A percentile compares a stretch with the other conserved stretches of the same genome.
Evolutionary conservation across 2,888 invertebrate species (phyloP).

Genomic region (Tortricodes alternella): DNA sequence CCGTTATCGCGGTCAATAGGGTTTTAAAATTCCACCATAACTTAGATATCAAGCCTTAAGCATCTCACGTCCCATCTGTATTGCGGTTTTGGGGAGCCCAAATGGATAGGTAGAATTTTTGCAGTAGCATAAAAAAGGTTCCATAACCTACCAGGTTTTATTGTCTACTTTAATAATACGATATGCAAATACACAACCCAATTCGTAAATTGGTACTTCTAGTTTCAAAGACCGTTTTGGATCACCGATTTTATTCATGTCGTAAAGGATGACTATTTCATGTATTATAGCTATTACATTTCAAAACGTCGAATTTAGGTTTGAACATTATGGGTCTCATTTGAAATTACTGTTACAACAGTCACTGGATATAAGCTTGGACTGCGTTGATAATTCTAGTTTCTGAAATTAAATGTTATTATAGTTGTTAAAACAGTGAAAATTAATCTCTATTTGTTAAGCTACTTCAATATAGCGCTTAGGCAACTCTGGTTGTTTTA

Average conservation of each 20-base stretch:
- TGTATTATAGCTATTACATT: conserved; percentile 7
- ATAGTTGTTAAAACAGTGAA: neutral
- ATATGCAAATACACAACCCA: conserved; percentile 21
- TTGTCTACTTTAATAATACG: conserved; percentile 7
- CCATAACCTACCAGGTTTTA: conserved; percentile 20
- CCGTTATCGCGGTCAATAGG: conserved; percentile 48
- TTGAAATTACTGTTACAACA: neutral
- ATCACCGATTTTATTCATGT: neutral
- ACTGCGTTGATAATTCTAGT: neutral
- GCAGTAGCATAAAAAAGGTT: conserved; percentile 31
- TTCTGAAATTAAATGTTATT: neutral
- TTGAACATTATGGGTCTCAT: neutral
- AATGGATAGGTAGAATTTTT: conserved; percentile 56
- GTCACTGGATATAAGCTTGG: neutral
- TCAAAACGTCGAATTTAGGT: no score
- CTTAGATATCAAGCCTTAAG: conserved; percentile 56
- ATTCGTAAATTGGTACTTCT: conserved; percentile 19
- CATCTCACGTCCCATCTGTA: conserved; percentile 80
- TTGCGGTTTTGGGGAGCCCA: conserved; percentile 60
- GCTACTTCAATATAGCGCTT: no score
- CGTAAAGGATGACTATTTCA: conserved; percentile 12
- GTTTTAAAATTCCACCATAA: conserved; percentile 68
- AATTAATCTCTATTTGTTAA: neutral
- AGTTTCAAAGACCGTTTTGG: conserved; percentile 6
- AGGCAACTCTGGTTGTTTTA: no score